Evolutionary conservation across 2,797 vertebrate species (phyloP).

Genomic region (Pangasius mekongensis): DNA sequence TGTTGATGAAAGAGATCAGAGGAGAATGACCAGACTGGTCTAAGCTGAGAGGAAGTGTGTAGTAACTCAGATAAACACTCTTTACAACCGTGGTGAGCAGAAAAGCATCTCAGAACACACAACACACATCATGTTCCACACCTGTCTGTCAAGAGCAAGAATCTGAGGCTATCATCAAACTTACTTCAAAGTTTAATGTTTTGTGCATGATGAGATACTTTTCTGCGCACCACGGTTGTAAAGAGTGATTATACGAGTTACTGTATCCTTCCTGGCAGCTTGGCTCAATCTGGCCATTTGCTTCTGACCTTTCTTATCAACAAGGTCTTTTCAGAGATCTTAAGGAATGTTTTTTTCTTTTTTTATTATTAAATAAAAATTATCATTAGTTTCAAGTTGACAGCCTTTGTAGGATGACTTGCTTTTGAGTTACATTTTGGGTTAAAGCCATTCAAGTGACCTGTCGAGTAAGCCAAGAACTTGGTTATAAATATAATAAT

Average conservation of each 20-base stretch:
- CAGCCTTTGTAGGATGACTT: not conserved
- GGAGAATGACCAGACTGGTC: too few species aligned
- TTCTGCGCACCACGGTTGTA: not conserved
- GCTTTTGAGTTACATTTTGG: not conserved
- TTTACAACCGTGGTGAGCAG: not conserved
- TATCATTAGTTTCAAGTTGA: not conserved
- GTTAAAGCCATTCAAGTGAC: not conserved
- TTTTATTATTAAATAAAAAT: not conserved
- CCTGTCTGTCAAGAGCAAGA: not conserved
- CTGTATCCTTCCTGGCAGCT: not conserved
- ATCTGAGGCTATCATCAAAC: not conserved
- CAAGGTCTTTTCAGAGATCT: not conserved
- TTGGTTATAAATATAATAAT: not conserved
- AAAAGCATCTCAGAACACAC: not conserved
- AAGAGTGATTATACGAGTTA: not conserved
- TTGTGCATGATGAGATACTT: not conserved
- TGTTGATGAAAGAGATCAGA: too few species aligned
- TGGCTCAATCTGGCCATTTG: not conserved
- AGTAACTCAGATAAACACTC: not conserved
- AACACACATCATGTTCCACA: not conserved
- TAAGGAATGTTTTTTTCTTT: rapidly evolving
- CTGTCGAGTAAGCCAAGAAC: not conserved
- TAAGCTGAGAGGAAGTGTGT: not conserved
- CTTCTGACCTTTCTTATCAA: too few species aligned
- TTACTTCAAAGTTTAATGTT: not conserved